Conservation (phyloP, 2,113 vertebrate species). For the Callaeas wilsoni region DNA sequence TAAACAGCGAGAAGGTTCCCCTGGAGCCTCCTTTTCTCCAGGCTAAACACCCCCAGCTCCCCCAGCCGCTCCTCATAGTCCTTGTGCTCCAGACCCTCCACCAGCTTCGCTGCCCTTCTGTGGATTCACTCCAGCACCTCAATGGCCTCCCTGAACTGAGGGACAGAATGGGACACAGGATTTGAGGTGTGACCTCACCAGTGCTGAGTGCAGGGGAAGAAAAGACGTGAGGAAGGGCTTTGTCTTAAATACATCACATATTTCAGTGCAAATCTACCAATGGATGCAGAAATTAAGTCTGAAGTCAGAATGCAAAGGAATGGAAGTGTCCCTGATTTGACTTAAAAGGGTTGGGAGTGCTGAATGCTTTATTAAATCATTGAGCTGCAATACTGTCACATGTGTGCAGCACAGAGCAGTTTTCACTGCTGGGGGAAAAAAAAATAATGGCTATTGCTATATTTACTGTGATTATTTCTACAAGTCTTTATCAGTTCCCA, state of each 20-base stretch:
- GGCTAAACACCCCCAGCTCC: not conserved
- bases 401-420: not conserved
- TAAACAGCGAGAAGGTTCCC: too few species aligned
- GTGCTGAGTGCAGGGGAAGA: too few species aligned
- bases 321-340: not conserved
- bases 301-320: not conserved
- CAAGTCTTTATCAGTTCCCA: not conserved
- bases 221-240: not conserved
- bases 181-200: not conserved
- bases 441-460: not conserved
- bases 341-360: rapidly evolving
- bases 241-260: not conserved
- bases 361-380: not conserved
- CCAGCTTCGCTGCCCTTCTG: too few species aligned
- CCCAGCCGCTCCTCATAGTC: rapidly evolving
- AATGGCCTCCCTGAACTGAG: not conserved
- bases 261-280: not conserved
- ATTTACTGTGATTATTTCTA: not conserved
- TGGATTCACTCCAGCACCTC: not conserved
- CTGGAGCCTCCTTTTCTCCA: not conserved
- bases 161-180: not conserved
- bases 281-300: not conserved
- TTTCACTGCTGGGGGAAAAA: not conserved
- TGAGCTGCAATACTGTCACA: rapidly evolving
- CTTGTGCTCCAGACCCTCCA: not conserved